Evolutionary conservation across 53 echinoderm and acorn worm species (phyloP).

Genomic region (Holothuria leucospilota): DNA sequence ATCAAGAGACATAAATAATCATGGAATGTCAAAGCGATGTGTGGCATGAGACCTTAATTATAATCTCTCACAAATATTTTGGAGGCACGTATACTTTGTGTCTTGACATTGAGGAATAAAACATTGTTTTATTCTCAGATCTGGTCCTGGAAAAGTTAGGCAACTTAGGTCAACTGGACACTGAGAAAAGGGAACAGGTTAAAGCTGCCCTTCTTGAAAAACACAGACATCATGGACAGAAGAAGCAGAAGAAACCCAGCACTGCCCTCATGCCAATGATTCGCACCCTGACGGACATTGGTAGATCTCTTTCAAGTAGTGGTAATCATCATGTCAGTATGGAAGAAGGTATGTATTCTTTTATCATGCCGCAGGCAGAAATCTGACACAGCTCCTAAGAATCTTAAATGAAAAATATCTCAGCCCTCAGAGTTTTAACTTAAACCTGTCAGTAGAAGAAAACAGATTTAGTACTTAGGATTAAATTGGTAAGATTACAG

Average conservation of each 20-base stretch:
- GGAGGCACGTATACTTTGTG: background rate
- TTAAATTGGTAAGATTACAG: no score
- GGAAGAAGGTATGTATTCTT: conserved; percentile 75
- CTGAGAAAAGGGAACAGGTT: conserved; percentile 85
- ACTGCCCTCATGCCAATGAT: conserved; percentile 87
- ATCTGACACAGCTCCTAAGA: no score
- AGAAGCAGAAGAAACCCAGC: conserved; percentile 75
- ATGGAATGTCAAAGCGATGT: no score
- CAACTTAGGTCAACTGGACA: conserved; percentile 81
- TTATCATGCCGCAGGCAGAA: no score
- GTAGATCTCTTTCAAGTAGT: conserved; percentile 76
- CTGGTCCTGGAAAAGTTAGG: conserved; percentile 87
- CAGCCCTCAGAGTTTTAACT: no score
- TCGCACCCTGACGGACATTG: conserved; percentile 87
- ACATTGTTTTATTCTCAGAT: conserved; percentile 45
- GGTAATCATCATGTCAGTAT: conserved; percentile 74
- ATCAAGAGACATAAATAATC: no score
- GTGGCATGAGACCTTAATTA: no score
- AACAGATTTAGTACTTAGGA: no score
- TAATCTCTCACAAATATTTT: no score
- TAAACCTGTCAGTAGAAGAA: no score
- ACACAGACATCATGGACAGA: conserved; percentile 83
- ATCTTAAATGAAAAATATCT: no score
- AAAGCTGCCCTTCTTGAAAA: conserved; percentile 84
- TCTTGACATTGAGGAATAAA: background rate